phyloP scores from a whole-genome alignment of 1,140 invertebrate genomes.

The Papilio polyxenes region DNA sequence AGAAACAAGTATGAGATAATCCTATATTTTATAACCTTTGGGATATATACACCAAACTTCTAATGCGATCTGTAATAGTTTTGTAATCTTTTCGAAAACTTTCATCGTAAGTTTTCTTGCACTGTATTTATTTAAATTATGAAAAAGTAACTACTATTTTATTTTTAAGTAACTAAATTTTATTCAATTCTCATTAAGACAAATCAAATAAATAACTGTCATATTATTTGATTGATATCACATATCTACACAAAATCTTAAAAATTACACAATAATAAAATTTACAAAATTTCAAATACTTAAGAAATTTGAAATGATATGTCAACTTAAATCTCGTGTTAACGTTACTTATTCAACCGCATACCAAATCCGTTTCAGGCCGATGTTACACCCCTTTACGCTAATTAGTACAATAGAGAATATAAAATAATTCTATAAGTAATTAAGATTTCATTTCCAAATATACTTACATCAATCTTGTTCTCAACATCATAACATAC shows the following conservation, averaged over 20 bases:
- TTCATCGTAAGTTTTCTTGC: neutral
- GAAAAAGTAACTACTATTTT: no score
- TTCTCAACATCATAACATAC: slow-evolving; percentile 30
- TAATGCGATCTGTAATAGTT: neutral
- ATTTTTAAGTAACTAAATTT: no score
- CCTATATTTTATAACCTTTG: neutral
- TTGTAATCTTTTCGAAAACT: neutral
- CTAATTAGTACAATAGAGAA: neutral
- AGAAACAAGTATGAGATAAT: neutral
- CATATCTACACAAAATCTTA: no score
- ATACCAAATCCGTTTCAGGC: neutral
- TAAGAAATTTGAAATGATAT: no score
- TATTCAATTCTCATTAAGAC: no score
- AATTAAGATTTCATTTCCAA: neutral
- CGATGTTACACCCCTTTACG: neutral
- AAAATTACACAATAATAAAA: no score
- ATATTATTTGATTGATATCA: no score
- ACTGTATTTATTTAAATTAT: neutral
- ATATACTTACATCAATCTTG: slow-evolving; percentile 31
- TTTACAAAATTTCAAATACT: no score
- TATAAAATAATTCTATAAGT: neutral
- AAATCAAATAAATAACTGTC: no score
- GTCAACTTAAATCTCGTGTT: no score
- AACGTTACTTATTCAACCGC: no score
- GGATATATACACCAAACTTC: neutral